These are phyloP conservation scores for Thripadectes ignobilis DNA, from an alignment of 2,797 vertebrate species.

Conservation along the genomic window DNA sequence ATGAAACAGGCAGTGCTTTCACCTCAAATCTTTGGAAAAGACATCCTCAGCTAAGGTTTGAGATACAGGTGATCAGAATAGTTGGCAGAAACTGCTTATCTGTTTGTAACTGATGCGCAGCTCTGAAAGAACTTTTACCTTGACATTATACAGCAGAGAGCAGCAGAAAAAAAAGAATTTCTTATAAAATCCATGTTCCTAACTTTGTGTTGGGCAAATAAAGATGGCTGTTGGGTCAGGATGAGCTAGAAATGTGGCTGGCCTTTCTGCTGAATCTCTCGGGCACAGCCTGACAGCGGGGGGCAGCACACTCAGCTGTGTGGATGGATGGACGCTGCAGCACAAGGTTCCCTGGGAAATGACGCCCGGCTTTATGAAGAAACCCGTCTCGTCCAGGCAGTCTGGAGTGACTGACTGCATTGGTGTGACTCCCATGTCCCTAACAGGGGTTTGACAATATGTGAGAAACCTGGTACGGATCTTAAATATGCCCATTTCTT, in stretches of 20 bases:
- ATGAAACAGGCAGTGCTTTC: background rate
- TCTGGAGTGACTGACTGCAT: background rate
- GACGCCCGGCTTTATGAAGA: accelerated
- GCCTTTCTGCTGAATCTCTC: accelerated
- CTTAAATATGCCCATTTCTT: background rate
- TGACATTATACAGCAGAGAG: background rate
- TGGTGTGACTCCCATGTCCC: accelerated
- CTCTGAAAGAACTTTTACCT: background rate
- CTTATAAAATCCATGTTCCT: background rate
- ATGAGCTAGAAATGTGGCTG: background rate
- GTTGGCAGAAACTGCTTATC: background rate
- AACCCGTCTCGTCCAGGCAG: background rate
- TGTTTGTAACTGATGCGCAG: background rate
- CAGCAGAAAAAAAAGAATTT: background rate
- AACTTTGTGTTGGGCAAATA: background rate
- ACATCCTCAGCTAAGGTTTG: background rate
- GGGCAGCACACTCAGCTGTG: background rate
- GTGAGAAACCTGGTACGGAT: background rate
- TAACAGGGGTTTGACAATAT: accelerated
- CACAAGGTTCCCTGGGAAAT: background rate
- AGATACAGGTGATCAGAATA: accelerated
- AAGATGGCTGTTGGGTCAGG: background rate
- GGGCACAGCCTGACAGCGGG: background rate
- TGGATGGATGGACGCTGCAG: accelerated
- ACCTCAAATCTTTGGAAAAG: accelerated